Base-by-base conservation (phyloP, 2,888 invertebrate species). In the Epistrophe grossulariae region DNA sequence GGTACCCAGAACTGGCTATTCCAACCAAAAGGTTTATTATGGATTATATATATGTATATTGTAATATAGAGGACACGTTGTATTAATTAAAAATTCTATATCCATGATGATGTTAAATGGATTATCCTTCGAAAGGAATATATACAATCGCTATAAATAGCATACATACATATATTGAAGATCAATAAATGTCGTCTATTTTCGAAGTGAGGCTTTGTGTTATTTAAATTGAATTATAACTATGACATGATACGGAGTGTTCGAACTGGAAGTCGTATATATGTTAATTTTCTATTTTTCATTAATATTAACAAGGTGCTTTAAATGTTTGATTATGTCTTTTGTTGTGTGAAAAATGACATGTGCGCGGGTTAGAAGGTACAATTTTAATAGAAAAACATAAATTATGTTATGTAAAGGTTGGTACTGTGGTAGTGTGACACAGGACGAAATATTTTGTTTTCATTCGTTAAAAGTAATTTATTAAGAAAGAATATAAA, bases 31-130 rank as follows among this genome's bases (percentile, higher is more conserved):
- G 31, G 45, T 66, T 17, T 66, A 64, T 48, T 70, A 70, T 55
- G 38, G 55, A 55, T 55, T 28, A 55, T 38, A 28, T n/a, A n/a
- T n/a, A n/a, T n/a, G n/a, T n/a, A n/a, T n/a, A n/a, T n/a, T n/a
- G n/a, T n/a, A n/a, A n/a, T n/a, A n/a, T 24, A 10, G 55, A 70
- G 40, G 72, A 71, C 72, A 57, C 50, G 66, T 72, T 72, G 72
- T 73, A 78, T 82, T 82, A 78, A 82, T 82, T 82, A 82, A 78
- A 82, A 82, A 78, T 72, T 72, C 72, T 60, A 35, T 60, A 35
- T 59, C 72, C 72, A 82, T 24, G 24, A 73, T 68, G 72, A 68
- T 73, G 78, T 66, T 73, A 52, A 78, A 82, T 78, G 72, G 82
- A 82, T 78, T 78, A 82, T 78, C 82, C 82, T 78, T 81, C 50